Conservation (phyloP, 2,113 vertebrate species). For the Menura novaehollandiae region DNA sequence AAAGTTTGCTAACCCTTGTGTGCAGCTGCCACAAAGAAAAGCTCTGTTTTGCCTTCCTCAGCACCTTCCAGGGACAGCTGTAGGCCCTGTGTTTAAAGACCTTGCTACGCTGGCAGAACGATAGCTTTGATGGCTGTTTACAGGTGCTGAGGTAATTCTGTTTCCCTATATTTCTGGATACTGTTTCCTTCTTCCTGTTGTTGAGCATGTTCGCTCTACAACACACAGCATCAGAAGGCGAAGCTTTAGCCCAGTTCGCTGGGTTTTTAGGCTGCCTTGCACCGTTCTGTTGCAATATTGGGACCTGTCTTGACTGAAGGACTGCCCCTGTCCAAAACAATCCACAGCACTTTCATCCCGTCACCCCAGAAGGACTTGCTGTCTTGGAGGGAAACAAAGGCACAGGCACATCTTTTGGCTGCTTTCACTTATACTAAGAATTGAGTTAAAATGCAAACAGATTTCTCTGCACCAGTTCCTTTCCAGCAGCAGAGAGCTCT, state of each 20-base stretch:
- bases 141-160: not conserved
- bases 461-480: not conserved
- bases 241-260: not conserved
- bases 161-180: not conserved
- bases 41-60: not conserved
- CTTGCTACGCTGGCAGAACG: fast-evolving
- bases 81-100: fast-evolving
- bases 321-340: not conserved
- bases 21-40: not conserved
- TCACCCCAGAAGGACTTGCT: not conserved
- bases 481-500: not conserved
- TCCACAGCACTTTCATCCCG: not conserved
- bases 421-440: not conserved
- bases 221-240: too few species aligned
- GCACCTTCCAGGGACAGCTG: not conserved
- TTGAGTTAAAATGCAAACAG: not conserved
- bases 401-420: not conserved
- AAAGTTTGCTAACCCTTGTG: not conserved
- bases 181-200: not conserved
- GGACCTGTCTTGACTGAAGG: not conserved
- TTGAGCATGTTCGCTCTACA: not conserved
- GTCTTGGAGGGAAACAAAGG: not conserved
- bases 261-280: not conserved
- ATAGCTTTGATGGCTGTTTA: not conserved
- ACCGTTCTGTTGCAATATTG: fast-evolving